Base-by-base conservation (phyloP, 2,888 invertebrate genomes). In the Leucophenga montana region DNA sequence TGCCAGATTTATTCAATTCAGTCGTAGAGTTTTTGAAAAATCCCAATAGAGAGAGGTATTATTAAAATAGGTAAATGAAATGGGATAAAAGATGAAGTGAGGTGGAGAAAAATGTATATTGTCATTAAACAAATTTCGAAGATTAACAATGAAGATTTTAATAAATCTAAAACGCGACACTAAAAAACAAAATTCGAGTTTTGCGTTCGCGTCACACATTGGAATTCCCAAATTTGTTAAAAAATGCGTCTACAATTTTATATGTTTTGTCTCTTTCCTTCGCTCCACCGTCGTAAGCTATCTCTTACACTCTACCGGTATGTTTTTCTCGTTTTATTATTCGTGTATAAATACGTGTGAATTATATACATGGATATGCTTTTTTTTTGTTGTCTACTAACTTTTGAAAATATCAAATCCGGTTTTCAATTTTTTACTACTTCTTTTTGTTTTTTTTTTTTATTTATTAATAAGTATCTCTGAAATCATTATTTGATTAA, bases 91-190 rank as follows among this genome's bases (percentile, higher is more conserved):
- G 27, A 27, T 72, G 18, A 68, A 33, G 67, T 66, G 75, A 72
- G 77, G 77, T 62, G 70, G 67, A 70, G 74, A 54, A 54, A 67
- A 70, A 64, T 67, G 46, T 81, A 82, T 75, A 79, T 84, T 83
- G 84, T 81, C 81, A 84, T 84, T 84, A 79, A 83, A 79, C 77
- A 81, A 83, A 81, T 84, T 81, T 82, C 79, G 82, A 84, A 75
- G 80, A 81, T 79, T 74, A 71, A 70, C 79, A 66, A 72, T 65
- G 67, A 70, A 59, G 33, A 59, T 59, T 59, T 59, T 18, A 59
- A 59, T 59, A 59, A 59, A 59, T 59, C 59, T 59, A 16, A 59
- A 33, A 31, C 22, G 39, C 39, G 18, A 11, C 14, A 59, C 11
- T 74, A 59, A 72, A 69, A 48, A 71, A 44, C 31, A 66, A 71